phyloP scores from a whole-genome alignment of 2,797 vertebrate genomes.

The Sciurus vulgaris region DNA sequence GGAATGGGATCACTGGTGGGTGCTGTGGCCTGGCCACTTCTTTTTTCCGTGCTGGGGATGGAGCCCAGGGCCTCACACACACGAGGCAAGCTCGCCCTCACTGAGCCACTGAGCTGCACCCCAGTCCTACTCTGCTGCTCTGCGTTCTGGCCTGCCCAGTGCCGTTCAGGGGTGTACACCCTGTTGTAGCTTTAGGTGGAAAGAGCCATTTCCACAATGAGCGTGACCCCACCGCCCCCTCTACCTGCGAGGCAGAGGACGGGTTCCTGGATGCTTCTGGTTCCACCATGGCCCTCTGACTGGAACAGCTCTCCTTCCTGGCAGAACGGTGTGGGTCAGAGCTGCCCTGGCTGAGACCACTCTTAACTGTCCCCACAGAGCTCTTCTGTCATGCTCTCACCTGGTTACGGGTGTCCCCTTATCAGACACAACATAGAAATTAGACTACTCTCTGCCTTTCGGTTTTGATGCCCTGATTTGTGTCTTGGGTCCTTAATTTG shows the following conservation, averaged over 20 bases:
- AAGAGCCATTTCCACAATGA: background rate
- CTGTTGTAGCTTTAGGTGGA: background rate
- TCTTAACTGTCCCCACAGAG: background rate
- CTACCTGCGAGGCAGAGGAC: background rate
- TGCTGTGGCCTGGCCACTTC: no score
- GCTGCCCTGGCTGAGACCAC: background rate
- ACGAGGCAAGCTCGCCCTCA: no score
- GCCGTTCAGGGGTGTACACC: accelerated
- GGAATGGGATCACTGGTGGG: no score
- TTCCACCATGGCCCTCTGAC: background rate
- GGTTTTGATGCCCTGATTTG: background rate
- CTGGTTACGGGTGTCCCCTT: background rate
- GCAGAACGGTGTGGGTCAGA: background rate
- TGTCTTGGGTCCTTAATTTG: background rate
- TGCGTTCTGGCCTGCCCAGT: background rate
- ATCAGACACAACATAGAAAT: background rate
- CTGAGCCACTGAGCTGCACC: no score
- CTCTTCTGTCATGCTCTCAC: background rate
- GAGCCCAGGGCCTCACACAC: no score
- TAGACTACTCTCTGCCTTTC: background rate
- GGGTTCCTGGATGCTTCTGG: background rate
- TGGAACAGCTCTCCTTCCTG: background rate
- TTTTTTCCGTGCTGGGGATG: no score
- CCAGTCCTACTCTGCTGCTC: no score
- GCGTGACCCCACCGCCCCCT: background rate